Percentiles rank a stretch among this genome's conserved stretches.
These are phyloP conservation scores for Agrotis clavis DNA, from an alignment of 2,888 invertebrate genomes.

Conservation along the genomic window DNA sequence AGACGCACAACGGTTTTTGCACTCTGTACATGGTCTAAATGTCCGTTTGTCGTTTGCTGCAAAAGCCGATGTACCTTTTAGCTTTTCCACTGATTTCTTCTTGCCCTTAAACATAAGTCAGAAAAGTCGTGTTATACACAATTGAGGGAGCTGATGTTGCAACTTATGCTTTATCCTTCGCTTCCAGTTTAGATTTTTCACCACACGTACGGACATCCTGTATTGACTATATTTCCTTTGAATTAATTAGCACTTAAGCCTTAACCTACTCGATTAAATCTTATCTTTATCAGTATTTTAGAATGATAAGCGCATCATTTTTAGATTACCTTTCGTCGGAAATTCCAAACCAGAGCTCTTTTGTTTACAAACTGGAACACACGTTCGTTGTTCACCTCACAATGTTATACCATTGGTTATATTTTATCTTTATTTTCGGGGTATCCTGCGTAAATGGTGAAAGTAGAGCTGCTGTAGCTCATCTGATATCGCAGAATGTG, in stretches of 20 bases:
- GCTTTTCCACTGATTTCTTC: not conserved
- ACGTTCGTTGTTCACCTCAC: slow-evolving; percentile 23
- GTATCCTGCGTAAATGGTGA: slow-evolving; percentile 31
- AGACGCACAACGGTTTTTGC: not conserved
- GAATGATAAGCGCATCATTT: slow-evolving; percentile 22
- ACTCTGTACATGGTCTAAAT: not conserved
- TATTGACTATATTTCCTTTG: slow-evolving; percentile 1
- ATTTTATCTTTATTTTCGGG: slow-evolving; percentile 29
- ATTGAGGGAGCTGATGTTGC: no score
- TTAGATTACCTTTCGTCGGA: not conserved
- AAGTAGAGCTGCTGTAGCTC: slow-evolving; percentile 76
- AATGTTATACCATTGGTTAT: slow-evolving; percentile 45
- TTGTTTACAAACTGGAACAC: slow-evolving; percentile 14
- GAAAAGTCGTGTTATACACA: not conserved
- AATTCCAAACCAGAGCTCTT: slow-evolving; percentile 16
- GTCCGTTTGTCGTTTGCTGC: not conserved
- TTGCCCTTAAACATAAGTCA: not conserved
- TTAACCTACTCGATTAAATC: slow-evolving; percentile 18
- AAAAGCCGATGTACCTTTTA: not conserved
- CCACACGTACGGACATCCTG: not conserved
- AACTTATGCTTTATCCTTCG: no score
- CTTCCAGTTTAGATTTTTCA: not conserved
- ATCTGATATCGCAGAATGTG: slow-evolving; percentile 70
- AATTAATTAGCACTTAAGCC: not conserved
- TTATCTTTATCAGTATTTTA: slow-evolving; percentile 48